A percentile compares a stretch with the other conserved stretches of the same genome.
Evolutionary conservation across 2,797 vertebrate genomes (phyloP).

Genomic region (Petrocephalus schoutedeni): DNA sequence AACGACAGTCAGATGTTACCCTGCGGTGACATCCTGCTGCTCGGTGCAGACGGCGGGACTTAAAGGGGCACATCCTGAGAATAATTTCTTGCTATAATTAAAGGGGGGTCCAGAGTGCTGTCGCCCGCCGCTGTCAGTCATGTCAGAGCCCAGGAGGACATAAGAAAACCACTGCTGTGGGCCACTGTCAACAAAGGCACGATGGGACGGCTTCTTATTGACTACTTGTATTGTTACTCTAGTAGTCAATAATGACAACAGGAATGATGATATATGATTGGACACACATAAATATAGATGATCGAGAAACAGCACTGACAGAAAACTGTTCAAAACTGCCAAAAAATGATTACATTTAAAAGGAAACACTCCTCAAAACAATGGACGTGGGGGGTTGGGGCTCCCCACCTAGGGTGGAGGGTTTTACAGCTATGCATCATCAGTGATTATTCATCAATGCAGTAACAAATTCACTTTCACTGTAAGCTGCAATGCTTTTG

Average conservation of each 20-base stretch:
- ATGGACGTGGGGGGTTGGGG: background rate
- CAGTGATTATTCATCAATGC: background rate
- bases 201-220: background rate
- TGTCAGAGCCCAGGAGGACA: background rate
- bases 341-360: background rate
- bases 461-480: background rate
- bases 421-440: background rate
- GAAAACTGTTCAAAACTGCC: background rate
- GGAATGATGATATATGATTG: background rate
- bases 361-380: background rate
- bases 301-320: background rate
- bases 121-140: background rate
- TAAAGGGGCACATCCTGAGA: background rate
- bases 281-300: background rate
- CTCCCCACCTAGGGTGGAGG: background rate
- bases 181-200: background rate
- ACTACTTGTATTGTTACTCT: background rate
- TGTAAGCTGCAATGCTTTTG: background rate
- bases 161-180: background rate
- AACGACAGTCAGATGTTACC: background rate
- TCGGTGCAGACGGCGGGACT: background rate
- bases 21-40: background rate
- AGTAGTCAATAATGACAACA: background rate
- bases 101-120: background rate
- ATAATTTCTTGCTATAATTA: background rate